These are phyloP conservation scores for Climacteris rufus DNA, from an alignment of 2,113 vertebrate species.

Conservation along the genomic window DNA sequence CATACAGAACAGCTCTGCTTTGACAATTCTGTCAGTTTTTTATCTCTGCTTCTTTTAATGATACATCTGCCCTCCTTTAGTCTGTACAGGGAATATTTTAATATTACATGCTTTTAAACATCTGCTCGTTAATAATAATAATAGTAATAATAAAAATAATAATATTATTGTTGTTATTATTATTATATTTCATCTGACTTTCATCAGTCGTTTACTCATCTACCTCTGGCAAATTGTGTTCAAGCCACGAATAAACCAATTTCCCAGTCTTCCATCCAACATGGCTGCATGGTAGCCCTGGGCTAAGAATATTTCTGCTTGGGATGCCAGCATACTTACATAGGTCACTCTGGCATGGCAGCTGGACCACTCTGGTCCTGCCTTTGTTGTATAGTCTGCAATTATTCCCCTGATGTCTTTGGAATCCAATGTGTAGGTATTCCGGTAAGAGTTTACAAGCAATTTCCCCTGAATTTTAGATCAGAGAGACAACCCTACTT, in stretches of 20 bases:
- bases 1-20: neutral
- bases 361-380: neutral
- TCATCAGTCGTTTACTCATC: neutral
- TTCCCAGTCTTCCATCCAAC: neutral
- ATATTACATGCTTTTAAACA: neutral
- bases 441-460: neutral
- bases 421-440: neutral
- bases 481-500: neutral
- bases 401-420: neutral
- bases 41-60: slow-evolving; percentile 16
- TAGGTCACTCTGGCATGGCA: neutral
- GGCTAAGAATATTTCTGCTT: neutral
- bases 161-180: neutral
- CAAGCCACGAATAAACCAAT: neutral
- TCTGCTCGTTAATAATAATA: neutral
- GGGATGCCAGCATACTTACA: neutral
- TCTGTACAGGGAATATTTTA: neutral
- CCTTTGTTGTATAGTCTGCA: neutral
- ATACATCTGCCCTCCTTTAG: neutral
- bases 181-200: neutral
- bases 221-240: neutral
- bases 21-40: slow-evolving; percentile 13
- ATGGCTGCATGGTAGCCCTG: neutral
- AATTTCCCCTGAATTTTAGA: neutral
- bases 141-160: neutral